These are phyloP conservation scores for Acropora yongei DNA, from an alignment of 64 coral and sea anemone species.

Conservation along the genomic window DNA sequence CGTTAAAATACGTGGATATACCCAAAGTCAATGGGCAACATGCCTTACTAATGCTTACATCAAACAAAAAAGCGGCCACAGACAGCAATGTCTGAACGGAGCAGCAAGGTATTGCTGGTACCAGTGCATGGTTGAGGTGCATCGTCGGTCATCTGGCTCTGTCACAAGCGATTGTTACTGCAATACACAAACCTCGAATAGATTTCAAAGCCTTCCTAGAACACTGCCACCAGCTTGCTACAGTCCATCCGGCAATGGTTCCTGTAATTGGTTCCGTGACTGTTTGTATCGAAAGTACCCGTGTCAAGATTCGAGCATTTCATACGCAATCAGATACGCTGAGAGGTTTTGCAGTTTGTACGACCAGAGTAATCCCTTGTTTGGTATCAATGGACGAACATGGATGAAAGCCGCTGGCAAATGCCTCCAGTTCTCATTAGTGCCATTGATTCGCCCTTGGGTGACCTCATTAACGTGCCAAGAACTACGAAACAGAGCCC, in stretches of 20 bases:
- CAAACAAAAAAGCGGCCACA: slow-evolving; percentile 62
- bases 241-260: slow-evolving; percentile 16
- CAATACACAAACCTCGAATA: not conserved
- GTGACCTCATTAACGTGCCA: not conserved
- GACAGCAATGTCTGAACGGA: not conserved
- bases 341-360: slow-evolving; percentile 52
- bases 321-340: slow-evolving; percentile 52
- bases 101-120: slow-evolving; percentile 57
- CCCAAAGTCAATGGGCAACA: slow-evolving; percentile 63
- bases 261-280: slow-evolving; percentile 51
- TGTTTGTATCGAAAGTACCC: slow-evolving; percentile 40
- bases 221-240: not conserved
- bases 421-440: slow-evolving; percentile 48
- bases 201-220: not conserved
- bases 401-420: slow-evolving; percentile 47
- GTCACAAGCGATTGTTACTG: slow-evolving; percentile 56
- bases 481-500: slow-evolving; percentile 7
- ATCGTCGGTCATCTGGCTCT: slow-evolving; percentile 25
- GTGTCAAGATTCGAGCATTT: slow-evolving; percentile 18
- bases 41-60: slow-evolving; percentile 81
- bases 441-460: slow-evolving; percentile 10
- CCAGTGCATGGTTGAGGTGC: slow-evolving; percentile 78
- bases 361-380: not conserved
- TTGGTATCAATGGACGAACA: slow-evolving; percentile 7
- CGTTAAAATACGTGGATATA: not conserved